These are phyloP conservation scores for Babyrousa celebensis DNA, from an alignment of 2,797 vertebrate genomes.

Conservation along the genomic window DNA sequence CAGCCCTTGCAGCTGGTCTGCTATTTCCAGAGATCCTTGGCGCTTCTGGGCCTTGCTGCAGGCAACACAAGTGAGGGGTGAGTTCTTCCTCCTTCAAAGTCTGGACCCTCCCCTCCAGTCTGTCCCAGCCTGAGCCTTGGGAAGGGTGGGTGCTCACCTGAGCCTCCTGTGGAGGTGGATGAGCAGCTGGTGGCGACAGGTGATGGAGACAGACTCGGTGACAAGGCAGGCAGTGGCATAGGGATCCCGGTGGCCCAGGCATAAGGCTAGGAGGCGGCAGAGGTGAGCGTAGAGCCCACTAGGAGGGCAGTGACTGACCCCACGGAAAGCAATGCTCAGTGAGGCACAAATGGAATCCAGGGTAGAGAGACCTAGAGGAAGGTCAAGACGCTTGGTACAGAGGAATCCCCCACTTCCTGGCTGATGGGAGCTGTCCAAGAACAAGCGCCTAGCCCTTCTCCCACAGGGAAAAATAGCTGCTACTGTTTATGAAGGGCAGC, in stretches of 20 bases:
- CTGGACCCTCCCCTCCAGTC: neutral
- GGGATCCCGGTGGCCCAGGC: constrained; percentile 92
- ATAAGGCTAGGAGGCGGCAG: constrained; percentile 93
- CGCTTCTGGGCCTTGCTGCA: constrained; percentile 94
- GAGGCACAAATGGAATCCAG: constrained; percentile 90
- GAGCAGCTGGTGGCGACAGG: constrained; percentile 94
- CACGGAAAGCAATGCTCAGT: constrained; percentile 92
- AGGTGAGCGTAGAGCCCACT: constrained; percentile 92
- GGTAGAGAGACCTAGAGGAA: constrained; percentile 90
- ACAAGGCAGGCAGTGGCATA: constrained; percentile 94
- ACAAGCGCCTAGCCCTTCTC: neutral
- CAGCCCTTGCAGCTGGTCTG: constrained; percentile 91
- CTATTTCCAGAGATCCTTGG: constrained; percentile 82
- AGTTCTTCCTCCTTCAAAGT: neutral
- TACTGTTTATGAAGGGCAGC: neutral
- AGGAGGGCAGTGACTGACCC: constrained; percentile 94
- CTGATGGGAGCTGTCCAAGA: neutral
- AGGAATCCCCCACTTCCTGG: neutral
- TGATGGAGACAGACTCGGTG: constrained; percentile 93
- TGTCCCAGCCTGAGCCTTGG: neutral
- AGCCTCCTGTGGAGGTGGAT: constrained; percentile 92
- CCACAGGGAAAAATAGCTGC: neutral
- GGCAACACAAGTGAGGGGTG: neutral
- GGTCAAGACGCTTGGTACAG: neutral
- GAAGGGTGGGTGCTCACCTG: constrained; percentile 90